Percentiles rank a stretch among this genome's conserved stretches.
Conservation (phyloP, 2,113 vertebrate species). For the Paratilapia polleni region DNA sequence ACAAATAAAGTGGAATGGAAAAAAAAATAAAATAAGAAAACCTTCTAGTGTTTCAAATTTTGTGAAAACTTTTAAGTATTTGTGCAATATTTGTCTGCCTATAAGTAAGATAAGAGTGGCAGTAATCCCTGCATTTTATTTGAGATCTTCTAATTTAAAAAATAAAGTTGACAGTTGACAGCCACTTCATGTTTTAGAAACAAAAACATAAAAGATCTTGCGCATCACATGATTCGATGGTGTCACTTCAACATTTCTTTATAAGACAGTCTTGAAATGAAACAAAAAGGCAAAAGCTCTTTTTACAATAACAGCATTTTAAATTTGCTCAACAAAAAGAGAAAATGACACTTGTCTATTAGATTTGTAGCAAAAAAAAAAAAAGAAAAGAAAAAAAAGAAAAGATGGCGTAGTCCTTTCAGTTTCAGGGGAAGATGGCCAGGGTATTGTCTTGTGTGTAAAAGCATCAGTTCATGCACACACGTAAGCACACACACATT, state of each 20-base stretch:
- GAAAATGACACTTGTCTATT: constrained; percentile 60
- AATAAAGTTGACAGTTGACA: constrained; percentile 76
- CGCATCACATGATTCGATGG: constrained; percentile 63
- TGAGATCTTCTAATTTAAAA: constrained; percentile 77
- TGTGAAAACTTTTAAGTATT: constrained; percentile 81
- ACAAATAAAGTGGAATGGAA: constrained; percentile 84
- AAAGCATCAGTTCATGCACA: constrained; percentile 75
- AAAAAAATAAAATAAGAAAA: constrained; percentile 80
- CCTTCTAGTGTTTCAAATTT: constrained; percentile 78
- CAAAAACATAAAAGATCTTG: constrained; percentile 58
- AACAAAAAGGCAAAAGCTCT: constrained; percentile 76
- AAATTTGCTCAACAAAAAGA: constrained; percentile 42
- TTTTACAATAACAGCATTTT: constrained; percentile 70
- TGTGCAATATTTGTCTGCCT: constrained; percentile 96
- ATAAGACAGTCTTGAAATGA: constrained; percentile 65
- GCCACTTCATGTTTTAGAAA: constrained; percentile 71
- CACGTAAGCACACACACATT: constrained; percentile 35
- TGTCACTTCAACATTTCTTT: constrained; percentile 65
- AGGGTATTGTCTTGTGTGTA: constrained; percentile 74
- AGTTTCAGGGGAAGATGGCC: constrained; percentile 75
- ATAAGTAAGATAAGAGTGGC: constrained; percentile 85
- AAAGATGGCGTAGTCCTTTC: constrained; percentile 78
- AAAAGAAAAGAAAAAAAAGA: constrained; percentile 68
- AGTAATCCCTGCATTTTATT: constrained; percentile 91
- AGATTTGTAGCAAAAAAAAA: constrained; percentile 60